phyloP scores from a whole-genome alignment of 2,113 vertebrate genomes.

The Passerina amoena region DNA sequence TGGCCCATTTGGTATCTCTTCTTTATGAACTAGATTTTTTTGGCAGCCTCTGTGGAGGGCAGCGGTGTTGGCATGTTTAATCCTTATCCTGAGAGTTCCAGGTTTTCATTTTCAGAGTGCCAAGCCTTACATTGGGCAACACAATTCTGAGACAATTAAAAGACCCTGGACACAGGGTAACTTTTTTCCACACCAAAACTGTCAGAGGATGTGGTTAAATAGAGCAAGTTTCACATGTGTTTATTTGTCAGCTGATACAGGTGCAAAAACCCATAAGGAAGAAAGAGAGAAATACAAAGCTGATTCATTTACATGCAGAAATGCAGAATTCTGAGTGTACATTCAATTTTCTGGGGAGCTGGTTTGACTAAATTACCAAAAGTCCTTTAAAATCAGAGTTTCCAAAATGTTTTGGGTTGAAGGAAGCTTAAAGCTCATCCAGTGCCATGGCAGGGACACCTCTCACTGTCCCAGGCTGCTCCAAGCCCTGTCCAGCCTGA shows the following conservation, averaged over 20 bases:
- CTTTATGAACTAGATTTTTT: not conserved
- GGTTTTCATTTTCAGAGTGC: not conserved
- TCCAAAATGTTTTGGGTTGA: not conserved
- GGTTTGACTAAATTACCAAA: not conserved
- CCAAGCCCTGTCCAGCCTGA: accelerated
- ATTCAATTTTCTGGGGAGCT: accelerated
- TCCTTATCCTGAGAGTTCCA: not conserved
- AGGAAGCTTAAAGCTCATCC: not conserved
- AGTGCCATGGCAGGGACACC: not conserved
- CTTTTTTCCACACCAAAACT: not conserved
- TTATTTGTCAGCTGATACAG: not conserved
- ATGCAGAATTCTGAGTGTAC: not conserved
- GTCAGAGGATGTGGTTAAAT: not conserved
- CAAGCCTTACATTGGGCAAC: not conserved
- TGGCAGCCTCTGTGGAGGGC: not conserved
- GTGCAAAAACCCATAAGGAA: not conserved
- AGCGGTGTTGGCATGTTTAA: not conserved
- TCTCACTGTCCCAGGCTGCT: accelerated
- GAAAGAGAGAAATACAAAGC: not conserved
- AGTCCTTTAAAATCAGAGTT: not conserved
- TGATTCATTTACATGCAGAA: not conserved
- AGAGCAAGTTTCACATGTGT: not conserved
- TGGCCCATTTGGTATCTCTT: not conserved
- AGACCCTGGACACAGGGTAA: accelerated
- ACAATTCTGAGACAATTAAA: not conserved